These are phyloP conservation scores for Prosapia bicincta DNA, from an alignment of 2,888 invertebrate species.

Conservation along the genomic window DNA sequence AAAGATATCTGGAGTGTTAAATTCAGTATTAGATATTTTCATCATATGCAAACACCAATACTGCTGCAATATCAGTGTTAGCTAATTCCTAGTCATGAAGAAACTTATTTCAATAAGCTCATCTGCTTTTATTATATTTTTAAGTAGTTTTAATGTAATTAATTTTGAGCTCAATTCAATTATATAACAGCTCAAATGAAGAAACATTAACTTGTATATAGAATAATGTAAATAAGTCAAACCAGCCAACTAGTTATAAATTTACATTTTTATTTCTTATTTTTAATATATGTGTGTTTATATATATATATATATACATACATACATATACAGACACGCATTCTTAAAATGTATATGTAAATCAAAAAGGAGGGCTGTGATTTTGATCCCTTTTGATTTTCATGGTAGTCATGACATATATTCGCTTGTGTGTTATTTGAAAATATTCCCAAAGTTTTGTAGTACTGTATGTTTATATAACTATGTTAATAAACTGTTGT, in stretches of 20 bases:
- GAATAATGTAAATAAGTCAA: not conserved
- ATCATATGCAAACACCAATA: too few relatives aligned
- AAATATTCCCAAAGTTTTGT: not conserved
- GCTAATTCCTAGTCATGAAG: too few relatives aligned
- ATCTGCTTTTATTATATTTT: not conserved
- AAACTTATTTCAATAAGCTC: too few relatives aligned
- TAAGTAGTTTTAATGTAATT: not conserved
- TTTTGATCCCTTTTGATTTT: not conserved
- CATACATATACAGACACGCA: too few relatives aligned
- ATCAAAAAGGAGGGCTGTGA: slow-evolving; percentile 25
- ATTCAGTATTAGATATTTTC: too few relatives aligned
- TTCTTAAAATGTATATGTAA: not conserved
- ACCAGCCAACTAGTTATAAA: not conserved
- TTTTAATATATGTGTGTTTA: not conserved
- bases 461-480: not conserved
- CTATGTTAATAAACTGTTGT: not conserved
- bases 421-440: not conserved
- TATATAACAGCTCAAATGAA: not conserved
- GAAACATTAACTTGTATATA: not conserved
- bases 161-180: not conserved
- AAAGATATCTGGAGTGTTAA: too few relatives aligned
- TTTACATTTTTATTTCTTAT: not conserved
- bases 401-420: not conserved
- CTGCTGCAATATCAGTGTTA: too few relatives aligned
- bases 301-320: not conserved